phyloP scores from a whole-genome alignment of 2,113 vertebrate genomes.

The Thinocorus orbignyianus region DNA sequence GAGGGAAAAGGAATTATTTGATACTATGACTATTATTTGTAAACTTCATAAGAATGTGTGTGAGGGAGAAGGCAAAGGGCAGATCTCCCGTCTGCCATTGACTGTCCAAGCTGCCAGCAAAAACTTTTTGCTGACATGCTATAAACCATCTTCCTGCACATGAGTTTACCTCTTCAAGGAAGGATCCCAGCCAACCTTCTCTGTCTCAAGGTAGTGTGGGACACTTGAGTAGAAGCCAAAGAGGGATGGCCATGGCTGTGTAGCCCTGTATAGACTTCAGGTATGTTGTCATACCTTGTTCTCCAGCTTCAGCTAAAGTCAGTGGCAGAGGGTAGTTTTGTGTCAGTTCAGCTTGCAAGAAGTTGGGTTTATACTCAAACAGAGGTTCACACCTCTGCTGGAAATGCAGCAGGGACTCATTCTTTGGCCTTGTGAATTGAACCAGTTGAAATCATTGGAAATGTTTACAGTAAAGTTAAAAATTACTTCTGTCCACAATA shows the following conservation, averaged over 20 bases:
- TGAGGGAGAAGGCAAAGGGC: neutral
- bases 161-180: neutral
- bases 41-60: neutral
- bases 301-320: neutral
- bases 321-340: neutral
- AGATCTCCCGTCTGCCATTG: neutral
- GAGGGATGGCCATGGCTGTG: neutral
- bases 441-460: neutral
- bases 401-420: neutral
- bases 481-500: neutral
- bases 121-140: neutral
- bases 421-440: neutral
- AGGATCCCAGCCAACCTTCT: neutral
- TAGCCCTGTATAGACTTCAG: neutral
- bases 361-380: neutral
- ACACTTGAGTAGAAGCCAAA: neutral
- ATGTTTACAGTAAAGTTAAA: slow-evolving; percentile 23
- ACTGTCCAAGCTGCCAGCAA: neutral
- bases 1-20: neutral
- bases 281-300: neutral
- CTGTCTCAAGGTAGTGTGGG: too few relatives aligned
- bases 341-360: neutral
- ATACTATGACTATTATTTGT: neutral
- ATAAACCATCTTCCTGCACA: neutral
- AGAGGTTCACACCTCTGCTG: neutral